phyloP scores from a whole-genome alignment of 2,113 vertebrate species.

The Nothocercus nigrocapillus region DNA sequence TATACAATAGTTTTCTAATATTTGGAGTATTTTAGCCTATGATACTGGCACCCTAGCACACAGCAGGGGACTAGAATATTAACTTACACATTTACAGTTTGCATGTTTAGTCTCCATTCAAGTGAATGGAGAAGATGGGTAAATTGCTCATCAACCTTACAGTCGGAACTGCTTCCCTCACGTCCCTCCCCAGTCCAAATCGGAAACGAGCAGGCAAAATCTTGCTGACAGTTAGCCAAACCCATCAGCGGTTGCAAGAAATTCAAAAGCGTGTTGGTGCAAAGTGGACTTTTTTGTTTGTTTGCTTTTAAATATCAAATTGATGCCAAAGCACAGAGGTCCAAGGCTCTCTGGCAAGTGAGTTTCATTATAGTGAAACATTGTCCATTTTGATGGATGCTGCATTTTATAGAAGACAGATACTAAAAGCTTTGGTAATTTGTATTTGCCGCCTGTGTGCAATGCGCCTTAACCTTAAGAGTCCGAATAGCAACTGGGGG shows the following conservation, averaged over 20 bases:
- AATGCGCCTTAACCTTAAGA: neutral
- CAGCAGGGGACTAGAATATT: neutral
- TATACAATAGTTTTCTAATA: neutral
- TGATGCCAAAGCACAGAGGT: neutral
- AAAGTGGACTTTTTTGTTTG: neutral
- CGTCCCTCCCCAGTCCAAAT: too few species aligned
- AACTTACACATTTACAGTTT: neutral
- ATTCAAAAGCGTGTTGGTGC: neutral
- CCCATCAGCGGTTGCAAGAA: neutral
- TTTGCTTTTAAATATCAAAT: neutral
- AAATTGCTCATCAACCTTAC: neutral
- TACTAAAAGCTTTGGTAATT: neutral
- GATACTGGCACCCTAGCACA: neutral
- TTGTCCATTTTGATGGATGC: neutral
- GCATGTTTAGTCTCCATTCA: neutral
- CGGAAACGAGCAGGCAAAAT: neutral
- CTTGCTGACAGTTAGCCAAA: neutral
- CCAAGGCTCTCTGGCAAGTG: neutral
- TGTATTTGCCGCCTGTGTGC: fast-evolving
- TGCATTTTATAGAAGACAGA: fast-evolving
- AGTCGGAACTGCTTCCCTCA: too few species aligned
- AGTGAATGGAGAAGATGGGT: too few species aligned
- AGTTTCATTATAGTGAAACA: neutral
- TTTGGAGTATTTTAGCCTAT: neutral
- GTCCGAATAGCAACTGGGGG: fast-evolving